Evolutionary conservation across 1,140 invertebrate species (phyloP).

Genomic region (Drosophila ficusphila): DNA sequence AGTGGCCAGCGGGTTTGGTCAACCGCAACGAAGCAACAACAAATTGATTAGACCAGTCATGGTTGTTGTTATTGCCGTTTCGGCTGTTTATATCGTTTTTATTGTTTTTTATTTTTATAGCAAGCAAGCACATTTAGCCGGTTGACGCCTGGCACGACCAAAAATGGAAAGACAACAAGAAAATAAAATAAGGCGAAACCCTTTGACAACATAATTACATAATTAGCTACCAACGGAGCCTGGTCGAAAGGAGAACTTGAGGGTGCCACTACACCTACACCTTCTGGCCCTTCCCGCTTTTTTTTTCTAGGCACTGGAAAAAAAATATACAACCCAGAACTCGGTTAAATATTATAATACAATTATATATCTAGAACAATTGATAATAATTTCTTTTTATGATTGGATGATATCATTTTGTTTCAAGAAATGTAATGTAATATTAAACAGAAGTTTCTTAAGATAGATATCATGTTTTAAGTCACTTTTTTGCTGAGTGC

Average conservation of each 20-base stretch:
- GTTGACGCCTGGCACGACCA: slow-evolving; percentile 52
- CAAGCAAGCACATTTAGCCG: slow-evolving; percentile 46
- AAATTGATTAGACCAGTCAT: slow-evolving; percentile 68
- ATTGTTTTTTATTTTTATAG: slow-evolving; percentile 13
- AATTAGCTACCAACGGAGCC: slow-evolving; percentile 64
- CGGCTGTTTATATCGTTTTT: slow-evolving; percentile 2
- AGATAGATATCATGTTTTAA: too few relatives aligned
- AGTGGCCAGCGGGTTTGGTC: slow-evolving; percentile 68
- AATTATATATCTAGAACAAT: too few relatives aligned
- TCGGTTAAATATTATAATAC: too few relatives aligned
- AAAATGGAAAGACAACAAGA: slow-evolving; percentile 1
- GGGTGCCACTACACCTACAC: slow-evolving; percentile 3
- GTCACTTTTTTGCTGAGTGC: not conserved
- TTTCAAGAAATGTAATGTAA: too few relatives aligned
- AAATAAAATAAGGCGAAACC: slow-evolving; percentile 33
- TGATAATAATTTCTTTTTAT: too few relatives aligned
- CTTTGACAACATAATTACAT: slow-evolving; percentile 77
- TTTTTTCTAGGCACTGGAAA: not conserved
- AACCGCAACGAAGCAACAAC: slow-evolving; percentile 63
- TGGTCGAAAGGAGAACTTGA: slow-evolving; percentile 11
- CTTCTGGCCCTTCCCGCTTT: not conserved
- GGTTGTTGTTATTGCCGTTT: slow-evolving; percentile 24
- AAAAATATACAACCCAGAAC: too few relatives aligned
- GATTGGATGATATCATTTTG: too few relatives aligned
- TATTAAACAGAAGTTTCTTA: too few relatives aligned